These are phyloP conservation scores for Polylopha cassiicola DNA, from an alignment of 2,888 invertebrate genomes.

Conservation along the genomic window DNA sequence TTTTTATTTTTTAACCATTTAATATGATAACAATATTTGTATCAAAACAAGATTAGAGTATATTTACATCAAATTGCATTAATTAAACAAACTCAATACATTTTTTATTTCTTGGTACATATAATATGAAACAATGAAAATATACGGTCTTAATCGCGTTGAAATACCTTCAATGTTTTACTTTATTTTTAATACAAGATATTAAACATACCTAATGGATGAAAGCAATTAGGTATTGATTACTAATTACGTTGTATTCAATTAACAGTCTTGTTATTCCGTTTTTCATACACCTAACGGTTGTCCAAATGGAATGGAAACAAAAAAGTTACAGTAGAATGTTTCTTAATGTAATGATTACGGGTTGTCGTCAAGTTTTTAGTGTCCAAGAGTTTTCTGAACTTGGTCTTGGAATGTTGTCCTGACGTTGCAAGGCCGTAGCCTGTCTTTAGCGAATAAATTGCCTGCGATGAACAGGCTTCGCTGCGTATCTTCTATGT, in stretches of 20 bases:
- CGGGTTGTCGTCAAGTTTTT: constrained; percentile 41
- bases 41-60: no score
- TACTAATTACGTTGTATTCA: not conserved
- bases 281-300: constrained; percentile 12
- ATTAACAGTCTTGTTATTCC: not conserved
- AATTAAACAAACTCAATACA: no score
- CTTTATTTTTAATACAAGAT: no score
- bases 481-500: constrained; percentile 41
- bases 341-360: constrained; percentile 22
- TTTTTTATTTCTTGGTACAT: no score
- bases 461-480: constrained; percentile 63
- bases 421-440: constrained; percentile 54
- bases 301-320: constrained; percentile 4
- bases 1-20: no score
- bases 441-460: constrained; percentile 68
- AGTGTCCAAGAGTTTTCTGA: constrained; percentile 57
- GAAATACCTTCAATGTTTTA: no score
- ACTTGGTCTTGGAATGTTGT: constrained; percentile 62
- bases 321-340: constrained; percentile 11
- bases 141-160: no score
- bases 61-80: no score
- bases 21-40: no score
- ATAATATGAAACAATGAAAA: no score
- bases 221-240: no score
- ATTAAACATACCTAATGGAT: no score